A percentile compares a stretch with the other conserved stretches of the same genome.
Conservation (phyloP, 1,140 invertebrate genomes). For the Lepidostoma basale region DNA sequence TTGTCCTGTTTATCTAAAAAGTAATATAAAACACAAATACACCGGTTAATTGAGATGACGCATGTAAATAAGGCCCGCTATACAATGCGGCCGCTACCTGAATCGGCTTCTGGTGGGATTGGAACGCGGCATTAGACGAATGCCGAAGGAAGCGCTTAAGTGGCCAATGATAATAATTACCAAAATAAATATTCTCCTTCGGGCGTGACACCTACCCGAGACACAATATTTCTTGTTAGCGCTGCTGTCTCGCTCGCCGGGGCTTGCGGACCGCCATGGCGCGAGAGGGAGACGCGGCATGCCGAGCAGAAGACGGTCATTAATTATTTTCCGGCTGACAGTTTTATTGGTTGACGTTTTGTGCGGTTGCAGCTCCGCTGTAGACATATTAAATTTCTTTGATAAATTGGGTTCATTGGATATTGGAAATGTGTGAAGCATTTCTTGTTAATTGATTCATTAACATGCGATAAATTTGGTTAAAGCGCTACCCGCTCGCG, state of each 20-base stretch:
- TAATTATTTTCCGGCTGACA: conserved; percentile 44
- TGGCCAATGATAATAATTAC: conserved; percentile 47
- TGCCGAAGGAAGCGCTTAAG: conserved; percentile 44
- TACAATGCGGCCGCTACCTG: no score
- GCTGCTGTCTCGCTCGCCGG: conserved; percentile 26
- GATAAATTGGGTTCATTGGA: conserved; percentile 17
- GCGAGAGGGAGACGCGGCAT: conserved; percentile 16
- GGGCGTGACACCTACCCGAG: conserved; percentile 31
- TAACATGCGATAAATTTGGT: no score
- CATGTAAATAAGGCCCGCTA: neutral
- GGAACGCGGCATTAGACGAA: conserved; percentile 25
- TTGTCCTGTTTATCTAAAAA: no score
- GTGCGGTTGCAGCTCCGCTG: conserved; percentile 21
- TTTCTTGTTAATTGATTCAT: conserved; percentile 15
- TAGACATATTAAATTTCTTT: conserved; percentile 31
- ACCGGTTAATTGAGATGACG: neutral
- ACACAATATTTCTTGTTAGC: conserved; percentile 34
- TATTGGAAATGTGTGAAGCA: conserved; percentile 4
- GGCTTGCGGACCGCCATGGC: neutral
- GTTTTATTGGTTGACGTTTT: conserved; percentile 45
- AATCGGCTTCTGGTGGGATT: no score
- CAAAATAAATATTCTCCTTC: conserved; percentile 44
- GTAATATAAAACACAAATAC: neutral
- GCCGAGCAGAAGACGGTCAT: conserved; percentile 29
- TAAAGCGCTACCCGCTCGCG: no score